Evolutionary conservation across 2,888 invertebrate species (phyloP), one percentile per base, ranked within the genome.

Genomic region (Pristionchus fissidentatus): DNA sequence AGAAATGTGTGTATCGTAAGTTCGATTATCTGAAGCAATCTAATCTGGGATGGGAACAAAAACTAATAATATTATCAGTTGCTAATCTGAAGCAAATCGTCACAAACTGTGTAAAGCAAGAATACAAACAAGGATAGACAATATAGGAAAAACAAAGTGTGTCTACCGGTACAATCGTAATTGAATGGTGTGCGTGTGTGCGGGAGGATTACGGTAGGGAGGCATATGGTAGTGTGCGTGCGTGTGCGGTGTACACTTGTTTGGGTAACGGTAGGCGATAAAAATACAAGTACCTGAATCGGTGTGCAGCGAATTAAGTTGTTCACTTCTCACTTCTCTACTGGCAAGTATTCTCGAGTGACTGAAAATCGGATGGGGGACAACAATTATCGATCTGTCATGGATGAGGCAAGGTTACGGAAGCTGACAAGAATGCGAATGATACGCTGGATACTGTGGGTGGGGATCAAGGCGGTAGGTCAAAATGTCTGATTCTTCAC

Each of bases 261-360:
- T n/a, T 43, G 70, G 66, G 38, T 70, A 41, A 41, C 26, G 22
- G 41, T 70, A 43, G 70, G 19, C 38, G 43, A 55, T 22, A n/a
- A 22, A 55, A n/a, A n/a, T n/a, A n/a, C n/a, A n/a, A n/a, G n/a
- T 70, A 70, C 70, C 70, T 70, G 70, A 70, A 41, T 70, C 70
- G n/a, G 7, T 22, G 70, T 70, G 43, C 70, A 70, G 62, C 41
- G 41, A 22, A 19, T 41, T 41, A 70, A 70, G 41, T 70, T 70
- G 70, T 41, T 70, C 70, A 70, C 70, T 70, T 60, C 29, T 32
- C 22, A 57, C 57, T 15, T 22, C 32, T 22, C 15, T 3, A 70
- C 70, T 70, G 70, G 70, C 70, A 70, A 70, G 70, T n/a, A n/a
- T n/a, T n/a, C n/a, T n/a, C n/a, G n/a, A n/a, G n/a, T n/a, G n/a